Evolutionary conservation across 2,113 vertebrate genomes (phyloP), one percentile per base, ranked within the genome.

Genomic region (Macrotus californicus): DNA sequence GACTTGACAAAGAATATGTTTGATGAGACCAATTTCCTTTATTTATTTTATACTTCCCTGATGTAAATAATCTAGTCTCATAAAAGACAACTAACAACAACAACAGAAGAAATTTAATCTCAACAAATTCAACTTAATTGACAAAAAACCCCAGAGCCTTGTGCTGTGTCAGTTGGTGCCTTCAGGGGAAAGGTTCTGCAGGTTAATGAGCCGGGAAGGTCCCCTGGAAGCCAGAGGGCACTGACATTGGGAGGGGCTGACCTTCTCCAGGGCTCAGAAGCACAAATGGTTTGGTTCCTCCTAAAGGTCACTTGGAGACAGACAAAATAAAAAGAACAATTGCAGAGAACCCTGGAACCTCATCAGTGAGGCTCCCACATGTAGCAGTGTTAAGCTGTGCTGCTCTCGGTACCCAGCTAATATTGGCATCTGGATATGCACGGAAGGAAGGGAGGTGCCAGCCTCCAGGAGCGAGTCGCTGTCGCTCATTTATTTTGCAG

Each of bases 41-140:
- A 36, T 93, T 93, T 84, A 97, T 96, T 97, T 93, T 94, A 94
- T 89, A 96, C 0, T 90, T 96, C 90, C 88, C 89, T 73, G 48
- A 50, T 96, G 43, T 91, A 97, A 95, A 95, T 96, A 54, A 93
- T 36, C 83, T 83, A 50, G 91, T 56, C 72, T 96, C 59, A 3
- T 66, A 89, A 95, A 79, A 93, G 41, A 94, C 56, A 97, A 93
- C 9, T n/a, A 76, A 83, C 56, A 91, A 75, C 54, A 92, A 84
- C 39, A 77, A 76, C 11, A 79, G 80, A 15, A 90, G 66, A 89
- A 94, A 87, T 92, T 92, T 85, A 75, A 94, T 85, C 75, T 84
- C 61, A 67, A 84, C 83, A 89, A 87, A 79, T 77, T 64, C 61
- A 54, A 82, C 16, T 72, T 87, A 94, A 86, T 13, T 94, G 81